Evolutionary conservation across 2,888 invertebrate genomes (phyloP), one percentile per base, ranked within the genome.

Genomic region (Thereva nobilitata): DNA sequence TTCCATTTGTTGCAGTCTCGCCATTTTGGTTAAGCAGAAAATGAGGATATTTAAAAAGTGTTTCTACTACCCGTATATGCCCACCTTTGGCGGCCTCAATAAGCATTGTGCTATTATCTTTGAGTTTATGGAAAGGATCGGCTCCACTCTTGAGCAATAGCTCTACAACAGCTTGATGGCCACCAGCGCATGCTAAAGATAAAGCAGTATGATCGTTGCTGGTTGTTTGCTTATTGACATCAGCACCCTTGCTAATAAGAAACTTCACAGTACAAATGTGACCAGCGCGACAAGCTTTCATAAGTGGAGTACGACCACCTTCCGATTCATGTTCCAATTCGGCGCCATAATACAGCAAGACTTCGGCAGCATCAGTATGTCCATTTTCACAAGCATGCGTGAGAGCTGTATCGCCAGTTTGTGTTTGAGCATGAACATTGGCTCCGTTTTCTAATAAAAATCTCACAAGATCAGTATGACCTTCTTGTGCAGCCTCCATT

Each of bases 311-410:
- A 75, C 97, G 87, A 4, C 97, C 97, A 70, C 95, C 97, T 82
- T 98, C 97, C 53, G 94, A 93, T 83, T 96, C 95, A 82, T 96
- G 96, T 82, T 97, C 96, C 76, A 97, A 83, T 81, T 93, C 89
- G 64, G 97, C 97, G 73, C 93, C 93, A 78, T 91, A 92, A 72
- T 93, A 91, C 72, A 98, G 84, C 67, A 99, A 85, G 69, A 95
- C 86, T 81, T 96, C 95, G 34, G 95, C 95, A 35, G 98, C 96
- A 83, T 97, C 96, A 1, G 96, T 96, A 83, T 98, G 97, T 0
- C 98, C 98, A 84, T 97, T 98, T 84, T 98, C 98, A 83, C 96
- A 96, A 64, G 98, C 97, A 83, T 97, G 97, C 67, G 96, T 97
- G 68, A 99, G 84, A 64, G 98, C 96, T 68, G 96, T 96, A 81